Base-by-base conservation (phyloP, 2,113 vertebrate species). In the Haemorhous mexicanus region DNA sequence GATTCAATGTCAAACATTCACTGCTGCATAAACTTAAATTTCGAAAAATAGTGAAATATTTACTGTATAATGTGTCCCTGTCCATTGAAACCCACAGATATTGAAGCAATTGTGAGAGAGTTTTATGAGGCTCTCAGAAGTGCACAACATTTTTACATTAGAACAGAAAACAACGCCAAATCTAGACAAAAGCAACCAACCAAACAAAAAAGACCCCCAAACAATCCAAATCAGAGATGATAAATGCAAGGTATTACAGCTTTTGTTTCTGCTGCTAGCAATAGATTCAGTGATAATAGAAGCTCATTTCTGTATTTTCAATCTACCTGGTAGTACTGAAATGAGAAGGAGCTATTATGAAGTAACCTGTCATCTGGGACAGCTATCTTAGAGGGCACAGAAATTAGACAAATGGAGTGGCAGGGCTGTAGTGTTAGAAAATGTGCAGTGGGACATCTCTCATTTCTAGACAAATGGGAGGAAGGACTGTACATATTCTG, bases 341-440 rank as follows among this genome's bases (percentile, higher is more conserved):
- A 68, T 66, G 32, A 75, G 63, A 86, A 94, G 44, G 28, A 85
- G 41, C 43, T 88, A 37, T 83, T 94, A 70, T 80, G 67, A 79
- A 89, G 55, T 74, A 82, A 86, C 89, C 17, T 86, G 33, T 89
- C 77, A 73, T 83, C 46, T 81, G 64, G 68, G 61, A 94, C 52
- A 62, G 37, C 53, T 72, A 10, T 94, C 61, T 87, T 87, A 64
- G 72, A 80, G 69, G 74, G 41, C 87, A 66, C 20, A 44, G 67
- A 92, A 83, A 82, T 77, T 39, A 91, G 49, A 67, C 39, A 93
- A 91, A 91, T 85, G 75, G 33, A 94, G 55, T 90, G 72, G 33
- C 39, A 85, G 0, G 0, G 24, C 68, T 90, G 2, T 80, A 67
- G 44, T 74, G 33, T 22, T 84, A 39, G 46, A 87, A 93, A 83